phyloP scores from a whole-genome alignment of 1,140 invertebrate species.

The Onthophagus taurus region DNA sequence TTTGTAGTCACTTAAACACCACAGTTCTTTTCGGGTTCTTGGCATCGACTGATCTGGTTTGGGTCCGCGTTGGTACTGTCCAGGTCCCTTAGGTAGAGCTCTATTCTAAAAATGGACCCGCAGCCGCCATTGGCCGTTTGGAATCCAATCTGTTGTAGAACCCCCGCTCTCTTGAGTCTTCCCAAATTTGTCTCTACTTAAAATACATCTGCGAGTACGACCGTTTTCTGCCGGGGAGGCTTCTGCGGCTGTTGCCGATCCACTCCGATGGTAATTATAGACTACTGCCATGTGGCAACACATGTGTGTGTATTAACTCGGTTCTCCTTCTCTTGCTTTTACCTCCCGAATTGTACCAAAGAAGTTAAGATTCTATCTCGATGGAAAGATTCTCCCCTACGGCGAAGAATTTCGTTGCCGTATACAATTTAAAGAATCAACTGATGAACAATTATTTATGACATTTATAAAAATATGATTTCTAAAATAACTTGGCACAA shows the following conservation, averaged over 20 bases:
- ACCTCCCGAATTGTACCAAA: no score
- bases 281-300: constrained; percentile 27
- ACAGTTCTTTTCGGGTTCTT: no score
- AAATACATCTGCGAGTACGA: constrained; percentile 57
- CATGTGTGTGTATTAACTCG: constrained; percentile 23
- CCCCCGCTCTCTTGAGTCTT: constrained; percentile 42
- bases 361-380: no score
- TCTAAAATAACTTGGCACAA: no score
- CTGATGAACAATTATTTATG: no score
- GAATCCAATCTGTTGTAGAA: neutral
- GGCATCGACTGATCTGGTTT: neutral
- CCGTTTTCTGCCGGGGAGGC: constrained; percentile 14
- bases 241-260: constrained; percentile 1
- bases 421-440: no score
- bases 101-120: constrained; percentile 50
- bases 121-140: constrained; percentile 30
- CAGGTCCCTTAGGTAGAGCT: constrained; percentile 27
- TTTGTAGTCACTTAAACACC: no score
- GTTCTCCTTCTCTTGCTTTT: neutral
- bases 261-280: constrained; percentile 19
- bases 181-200: constrained; percentile 73
- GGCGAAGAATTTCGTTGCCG: no score
- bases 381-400: no score
- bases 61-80: neutral
- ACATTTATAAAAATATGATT: no score